Base-by-base conservation (phyloP, 2,797 vertebrate genomes). In the Anas capensis region DNA sequence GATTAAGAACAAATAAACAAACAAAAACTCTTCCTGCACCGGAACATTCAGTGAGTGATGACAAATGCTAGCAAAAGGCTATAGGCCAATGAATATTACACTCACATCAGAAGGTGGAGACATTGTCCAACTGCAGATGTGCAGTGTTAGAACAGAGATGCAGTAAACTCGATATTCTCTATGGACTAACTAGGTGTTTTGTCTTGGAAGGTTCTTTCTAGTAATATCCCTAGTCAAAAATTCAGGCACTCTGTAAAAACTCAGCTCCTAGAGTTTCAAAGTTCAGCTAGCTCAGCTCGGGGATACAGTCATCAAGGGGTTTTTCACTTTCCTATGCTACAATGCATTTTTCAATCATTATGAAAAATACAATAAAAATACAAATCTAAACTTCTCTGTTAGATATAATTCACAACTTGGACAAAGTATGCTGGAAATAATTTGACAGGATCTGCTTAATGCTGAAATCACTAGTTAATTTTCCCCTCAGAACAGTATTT, bases 221-320 rank as follows among this genome's bases (percentile, higher is more conserved):
- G 53, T 61, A 66, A 48, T 54, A 27, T 20, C 26, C 19, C n/a
- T 62, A 81, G 8, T 18, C 16, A 82, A 54, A 8, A 57, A 86
- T 31, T 82, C 18, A 49, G 34, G 10, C 5, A 60, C 8, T 24
- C 17, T n/a, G 31, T 72, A 58, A 12, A 64, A 82, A 82, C 73
- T 42, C 23, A 58, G 3, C 7, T 69, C 4, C 1, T 60, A 48
- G 5, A 57, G 10, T 6, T 64, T 82, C 29, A 8, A 24, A 20
- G 4, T 13, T 54, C 34, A 70, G 11, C 49, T 54, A 17, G 46
- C 44, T 46, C 44, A 46, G 44, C 21, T 48, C 21, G 4, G 19
- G 4, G 58, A 76, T 27, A 7, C 7, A 49, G 7, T 38, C 23
- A 44, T 11, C 1, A 2, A 33, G 20, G 2, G 4, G 6, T 54